Percentiles rank a stretch among this genome's conserved stretches.
Evolutionary conservation across 2,113 vertebrate genomes (phyloP).

Genomic region (Myrmecobius fasciatus): DNA sequence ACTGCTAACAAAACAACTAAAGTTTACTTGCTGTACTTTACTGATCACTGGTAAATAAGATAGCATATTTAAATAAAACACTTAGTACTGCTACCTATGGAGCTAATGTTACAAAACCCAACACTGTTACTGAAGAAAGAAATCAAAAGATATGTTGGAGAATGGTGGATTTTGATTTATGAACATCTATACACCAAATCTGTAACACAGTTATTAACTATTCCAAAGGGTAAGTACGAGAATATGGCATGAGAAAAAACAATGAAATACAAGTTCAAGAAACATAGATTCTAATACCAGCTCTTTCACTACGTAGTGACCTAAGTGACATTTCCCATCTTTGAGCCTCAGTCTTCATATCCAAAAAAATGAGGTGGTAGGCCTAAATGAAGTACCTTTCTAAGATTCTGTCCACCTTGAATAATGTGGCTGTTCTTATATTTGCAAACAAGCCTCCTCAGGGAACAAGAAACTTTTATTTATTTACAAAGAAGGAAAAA

Average conservation of each 20-base stretch:
- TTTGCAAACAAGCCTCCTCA: neutral
- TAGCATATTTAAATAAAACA: neutral
- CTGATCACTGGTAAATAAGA: neutral
- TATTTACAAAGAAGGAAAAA: constrained; percentile 16
- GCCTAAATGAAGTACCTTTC: neutral
- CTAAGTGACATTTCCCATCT: neutral
- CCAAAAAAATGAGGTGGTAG: neutral
- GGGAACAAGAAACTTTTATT: neutral
- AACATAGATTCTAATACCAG: neutral
- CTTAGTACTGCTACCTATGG: neutral
- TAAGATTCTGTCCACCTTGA: neutral
- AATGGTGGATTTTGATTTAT: neutral
- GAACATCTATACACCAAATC: neutral
- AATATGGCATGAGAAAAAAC: neutral
- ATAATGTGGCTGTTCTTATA: neutral
- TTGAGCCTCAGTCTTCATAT: neutral
- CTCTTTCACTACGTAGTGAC: neutral
- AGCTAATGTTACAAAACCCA: neutral
- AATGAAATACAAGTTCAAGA: neutral
- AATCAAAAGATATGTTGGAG: neutral
- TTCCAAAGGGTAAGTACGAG: neutral
- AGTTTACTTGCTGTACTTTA: neutral
- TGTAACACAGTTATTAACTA: neutral
- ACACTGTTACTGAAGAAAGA: neutral
- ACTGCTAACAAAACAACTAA: neutral